These are phyloP conservation scores for Speoplatyrhinus poulsoni DNA, from an alignment of 2,113 vertebrate genomes.

Conservation along the genomic window DNA sequence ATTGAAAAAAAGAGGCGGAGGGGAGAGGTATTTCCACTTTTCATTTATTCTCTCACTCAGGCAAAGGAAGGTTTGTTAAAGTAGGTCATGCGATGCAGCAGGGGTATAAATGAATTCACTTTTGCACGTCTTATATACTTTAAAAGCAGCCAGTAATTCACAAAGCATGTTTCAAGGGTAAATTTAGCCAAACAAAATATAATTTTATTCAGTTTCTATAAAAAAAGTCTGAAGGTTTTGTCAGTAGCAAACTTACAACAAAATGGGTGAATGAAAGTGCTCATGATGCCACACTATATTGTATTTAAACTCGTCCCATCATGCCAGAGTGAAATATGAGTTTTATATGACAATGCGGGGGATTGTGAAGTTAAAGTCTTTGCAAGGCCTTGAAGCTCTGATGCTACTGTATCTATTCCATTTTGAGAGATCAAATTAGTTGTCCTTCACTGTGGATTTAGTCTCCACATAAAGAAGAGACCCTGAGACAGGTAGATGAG, in stretches of 20 bases:
- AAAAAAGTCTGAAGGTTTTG: too few relatives aligned
- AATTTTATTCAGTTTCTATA: too few relatives aligned
- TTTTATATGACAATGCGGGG: background rate
- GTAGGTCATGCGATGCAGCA: conserved; percentile 28
- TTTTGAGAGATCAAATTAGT: background rate
- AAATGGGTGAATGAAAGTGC: background rate
- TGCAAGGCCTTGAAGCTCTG: background rate
- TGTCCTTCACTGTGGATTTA: background rate
- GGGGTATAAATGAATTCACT: conserved; percentile 17
- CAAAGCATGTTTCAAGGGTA: too few relatives aligned
- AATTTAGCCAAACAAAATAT: too few relatives aligned
- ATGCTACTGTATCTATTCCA: background rate
- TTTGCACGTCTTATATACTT: too few relatives aligned
- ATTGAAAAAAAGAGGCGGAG: conserved; percentile 26
- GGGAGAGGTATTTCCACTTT: background rate
- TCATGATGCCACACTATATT: background rate
- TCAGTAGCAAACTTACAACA: too few relatives aligned
- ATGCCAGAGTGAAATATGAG: background rate
- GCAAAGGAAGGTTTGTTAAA: conserved; percentile 17
- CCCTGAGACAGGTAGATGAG: conserved; percentile 30
- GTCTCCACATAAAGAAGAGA: background rate
- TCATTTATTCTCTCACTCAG: conserved; percentile 27
- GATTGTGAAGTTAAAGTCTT: background rate
- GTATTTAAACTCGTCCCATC: background rate
- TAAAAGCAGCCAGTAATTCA: too few relatives aligned